These are phyloP conservation scores for Amphiprion percula DNA, from an alignment of 2,113 vertebrate genomes.

Conservation along the genomic window DNA sequence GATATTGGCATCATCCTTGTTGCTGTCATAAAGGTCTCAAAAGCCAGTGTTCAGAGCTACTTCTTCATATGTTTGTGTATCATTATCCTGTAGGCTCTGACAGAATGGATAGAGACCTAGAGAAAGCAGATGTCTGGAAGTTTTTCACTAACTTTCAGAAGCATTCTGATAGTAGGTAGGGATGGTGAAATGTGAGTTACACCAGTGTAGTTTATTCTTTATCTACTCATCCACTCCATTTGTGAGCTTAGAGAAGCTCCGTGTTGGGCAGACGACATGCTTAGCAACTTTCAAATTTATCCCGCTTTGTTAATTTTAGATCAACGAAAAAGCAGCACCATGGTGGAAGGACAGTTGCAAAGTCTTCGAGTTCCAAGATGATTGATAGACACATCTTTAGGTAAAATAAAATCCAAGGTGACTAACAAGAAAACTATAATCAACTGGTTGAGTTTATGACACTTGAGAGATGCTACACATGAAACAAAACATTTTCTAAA, in stretches of 20 bases:
- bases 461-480: too few species aligned
- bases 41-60: background rate
- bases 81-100: background rate
- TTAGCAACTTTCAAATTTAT: conserved; percentile 1
- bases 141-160: background rate
- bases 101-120: background rate
- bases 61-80: background rate
- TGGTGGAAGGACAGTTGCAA: background rate
- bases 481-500: too few species aligned
- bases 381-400: background rate
- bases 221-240: background rate
- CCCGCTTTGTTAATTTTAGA: conserved; percentile 24
- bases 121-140: background rate
- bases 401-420: background rate
- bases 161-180: background rate
- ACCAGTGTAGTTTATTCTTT: conserved; percentile 8
- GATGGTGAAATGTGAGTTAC: background rate
- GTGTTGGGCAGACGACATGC: background rate
- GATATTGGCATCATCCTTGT: background rate
- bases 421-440: too few species aligned
- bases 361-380: background rate
- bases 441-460: too few species aligned
- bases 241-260: background rate
- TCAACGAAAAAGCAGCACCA: conserved; percentile 9
- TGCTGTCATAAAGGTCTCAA: background rate